Evolutionary conservation across 2,888 invertebrate species (phyloP), one percentile per base, ranked within the genome.

Genomic region (Suillia variegata): DNA sequence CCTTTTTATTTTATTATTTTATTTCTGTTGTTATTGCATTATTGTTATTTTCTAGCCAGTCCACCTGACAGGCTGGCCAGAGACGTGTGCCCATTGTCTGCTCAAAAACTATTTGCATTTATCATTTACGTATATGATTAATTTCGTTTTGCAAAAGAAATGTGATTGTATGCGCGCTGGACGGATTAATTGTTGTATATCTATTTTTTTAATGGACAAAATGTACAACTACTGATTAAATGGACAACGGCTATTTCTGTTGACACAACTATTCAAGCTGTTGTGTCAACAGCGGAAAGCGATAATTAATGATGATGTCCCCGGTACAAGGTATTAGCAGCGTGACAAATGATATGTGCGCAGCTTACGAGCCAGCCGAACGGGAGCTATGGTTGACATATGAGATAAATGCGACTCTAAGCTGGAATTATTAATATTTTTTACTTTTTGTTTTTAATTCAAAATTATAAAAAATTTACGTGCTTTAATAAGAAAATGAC

Each of bases 211-310:
- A 48, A 18, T 34, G 33, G 34, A n/a, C n/a, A n/a, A n/a, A n/a
- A n/a, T n/a, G n/a, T n/a, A n/a, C n/a, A n/a, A n/a, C n/a, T n/a
- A n/a, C 12, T 42, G 49, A 42, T 31, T 15, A 58, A 22, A 57
- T 65, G 65, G 63, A 63, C 67, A 61, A 21, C 54, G 68, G 59
- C 58, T 63, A 65, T 26, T 54, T 54, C 15, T 71, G 71, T 72
- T 71, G 72, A 69, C 67, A 59, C 59, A 69, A 69, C 67, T 65
- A 62, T 63, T 68, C 71, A 67, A 72, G 71, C 67, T 71, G 69
- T 73, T 73, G 71, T 67, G 62, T 70, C 69, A 72, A 73, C 69
- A 72, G 22, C n/a, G n/a, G n/a, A 55, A 20, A 34, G 53, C 18
- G 50, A 26, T 59, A 31, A 50, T 54, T 47, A 52, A 58, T 58